Conservation (phyloP, 2,888 invertebrate species). For the Merodon equestris region DNA sequence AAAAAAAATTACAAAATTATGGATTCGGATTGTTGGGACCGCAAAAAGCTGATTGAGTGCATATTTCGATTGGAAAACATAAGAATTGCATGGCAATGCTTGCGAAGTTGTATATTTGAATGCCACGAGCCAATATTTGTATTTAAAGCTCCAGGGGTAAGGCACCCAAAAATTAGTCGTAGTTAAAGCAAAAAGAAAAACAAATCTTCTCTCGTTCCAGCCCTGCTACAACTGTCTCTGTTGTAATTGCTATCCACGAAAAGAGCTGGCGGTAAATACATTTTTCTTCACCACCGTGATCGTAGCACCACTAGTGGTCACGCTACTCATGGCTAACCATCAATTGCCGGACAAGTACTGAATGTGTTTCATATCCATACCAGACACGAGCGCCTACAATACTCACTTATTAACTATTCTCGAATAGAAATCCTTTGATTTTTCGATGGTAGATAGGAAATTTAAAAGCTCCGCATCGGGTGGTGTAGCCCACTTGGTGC, state of each 20-base stretch:
- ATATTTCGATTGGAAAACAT: conserved; percentile 14
- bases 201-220: conserved; percentile 30
- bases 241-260: conserved; percentile 28
- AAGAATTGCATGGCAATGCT: not conserved
- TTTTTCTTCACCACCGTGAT: conserved; percentile 32
- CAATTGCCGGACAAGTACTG: conserved; percentile 37
- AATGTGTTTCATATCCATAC: too few relatives aligned
- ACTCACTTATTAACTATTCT: conserved; percentile 86
- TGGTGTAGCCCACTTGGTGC: conserved; percentile 82
- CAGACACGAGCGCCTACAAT: not conserved
- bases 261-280: conserved; percentile 21
- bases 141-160: too few relatives aligned
- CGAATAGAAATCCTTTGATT: conserved; percentile 90
- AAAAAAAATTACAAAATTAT: too few relatives aligned
- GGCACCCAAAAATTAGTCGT: too few relatives aligned
- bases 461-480: conserved; percentile 83
- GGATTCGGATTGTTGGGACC: too few relatives aligned
- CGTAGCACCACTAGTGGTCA: conserved; percentile 18
- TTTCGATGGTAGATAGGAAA: conserved; percentile 83
- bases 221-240: conserved; percentile 26
- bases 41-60: too few relatives aligned
- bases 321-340: conserved; percentile 17
- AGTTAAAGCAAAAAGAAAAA: too few relatives aligned
- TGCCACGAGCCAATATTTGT: not conserved
- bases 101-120: conserved; percentile 23